Evolutionary conservation across 1,140 invertebrate species (phyloP), one percentile per base, ranked within the genome.

Genomic region (Thereuonema tuberculata): DNA sequence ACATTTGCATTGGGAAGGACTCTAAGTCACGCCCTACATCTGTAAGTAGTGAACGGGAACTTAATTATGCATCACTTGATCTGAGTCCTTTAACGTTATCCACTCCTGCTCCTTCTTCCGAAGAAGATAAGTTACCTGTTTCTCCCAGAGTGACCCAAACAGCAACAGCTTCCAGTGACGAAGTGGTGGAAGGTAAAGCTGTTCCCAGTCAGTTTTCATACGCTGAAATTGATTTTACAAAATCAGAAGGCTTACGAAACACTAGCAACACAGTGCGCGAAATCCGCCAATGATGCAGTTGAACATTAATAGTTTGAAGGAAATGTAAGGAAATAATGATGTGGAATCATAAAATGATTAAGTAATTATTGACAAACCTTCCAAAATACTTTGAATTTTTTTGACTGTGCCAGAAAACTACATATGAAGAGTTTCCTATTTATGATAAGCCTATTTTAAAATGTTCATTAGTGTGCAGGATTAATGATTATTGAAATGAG

Each of bases 211-310:
- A 24, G 27, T 58, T 48, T 21, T 58, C 72, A 29, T 85, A 85
- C 69, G 82, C 82, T n/a, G 79, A 83, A 71, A 84, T 85, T 59
- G 83, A 85, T 71, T 85, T 85, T 68, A 76, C 76, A 12, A 82
- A 82, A 71, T 78, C 76, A 61, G 78, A 79, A 61, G 73, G 69
- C 26, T 62, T 71, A 48, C 55, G 49, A 26, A 60, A 3, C 3
- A 58, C 31, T 25, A 14, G 37, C 2, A 26, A 55, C 28, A 55
- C 53, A 5, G 28, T 55, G 24, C 53, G 53, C 5, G 28, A 55
- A 29, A 55, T 55, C 21, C 53, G 53, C 14, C 53, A 55, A 27
- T 50, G 21, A 50, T 37, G n/a, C n/a, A n/a, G n/a, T n/a, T n/a
- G n/a, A n/a, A n/a, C n/a, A n/a, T n/a, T n/a, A n/a, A n/a, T n/a